A percentile compares a stretch with the other conserved stretches of the same genome.
Conservation (phyloP, 2,113 vertebrate species). For the Anoplopoma fimbria region DNA sequence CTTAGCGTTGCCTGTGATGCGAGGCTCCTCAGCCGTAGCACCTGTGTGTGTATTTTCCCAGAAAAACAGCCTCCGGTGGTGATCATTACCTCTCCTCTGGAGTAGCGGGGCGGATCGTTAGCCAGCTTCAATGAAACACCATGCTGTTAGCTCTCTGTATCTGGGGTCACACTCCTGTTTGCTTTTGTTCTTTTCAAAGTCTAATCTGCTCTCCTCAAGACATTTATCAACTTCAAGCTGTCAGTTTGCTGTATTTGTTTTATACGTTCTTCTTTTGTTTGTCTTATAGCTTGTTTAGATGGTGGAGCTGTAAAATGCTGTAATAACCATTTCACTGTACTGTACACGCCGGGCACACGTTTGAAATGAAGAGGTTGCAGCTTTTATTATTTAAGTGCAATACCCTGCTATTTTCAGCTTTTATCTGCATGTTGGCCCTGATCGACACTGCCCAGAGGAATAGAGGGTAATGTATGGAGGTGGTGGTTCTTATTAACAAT, state of each 20-base stretch:
- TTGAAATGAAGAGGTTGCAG: conserved; percentile 2
- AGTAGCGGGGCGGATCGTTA: conserved; percentile 71
- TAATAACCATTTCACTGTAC: background rate
- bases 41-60: conserved; percentile 70
- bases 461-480: conserved; percentile 52
- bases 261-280: conserved; percentile 10
- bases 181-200: conserved; percentile 62
- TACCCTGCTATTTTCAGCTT: background rate
- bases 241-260: conserved; percentile 28
- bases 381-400: background rate
- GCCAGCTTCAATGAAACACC: conserved; percentile 67
- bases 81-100: conserved; percentile 74
- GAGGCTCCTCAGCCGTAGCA: conserved; percentile 54
- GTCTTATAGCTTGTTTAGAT: conserved; percentile 31
- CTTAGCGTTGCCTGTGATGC: conserved; percentile 60
- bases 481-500: conserved; percentile 68
- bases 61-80: conserved; percentile 67
- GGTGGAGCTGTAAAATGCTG: background rate
- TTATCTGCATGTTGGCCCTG: conserved; percentile 13
- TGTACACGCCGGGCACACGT: background rate
- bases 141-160: conserved; percentile 58
- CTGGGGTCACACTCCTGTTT: conserved; percentile 66
- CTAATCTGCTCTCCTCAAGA: conserved; percentile 61
- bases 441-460: conserved; percentile 51
- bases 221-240: conserved; percentile 63